Base-by-base conservation (phyloP, 2,888 invertebrate species). In the Stegophylla sp. region DNA sequence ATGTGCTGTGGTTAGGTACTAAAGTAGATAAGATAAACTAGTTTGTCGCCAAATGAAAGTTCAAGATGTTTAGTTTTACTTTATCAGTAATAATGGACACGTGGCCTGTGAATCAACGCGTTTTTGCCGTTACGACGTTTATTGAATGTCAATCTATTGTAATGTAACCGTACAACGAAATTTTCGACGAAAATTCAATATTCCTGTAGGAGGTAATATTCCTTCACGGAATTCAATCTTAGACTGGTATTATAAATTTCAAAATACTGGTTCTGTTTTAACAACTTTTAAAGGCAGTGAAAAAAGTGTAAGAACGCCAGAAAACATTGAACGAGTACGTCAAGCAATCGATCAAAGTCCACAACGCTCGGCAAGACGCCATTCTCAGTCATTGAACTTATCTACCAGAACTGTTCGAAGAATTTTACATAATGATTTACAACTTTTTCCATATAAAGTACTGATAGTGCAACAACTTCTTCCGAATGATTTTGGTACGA, bases 181-280 rank as follows among this genome's bases (percentile, higher is more conserved):
- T 48, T 84, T 85, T 77, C 83, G 83, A 28, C 77, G 48, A 66
- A 83, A 83, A 63, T 84, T 84, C 56, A 83, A 84, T 83, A 5
- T 85, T 82, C 82, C 82, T 66, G 79, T 82, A 34, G 56, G 59
- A 34, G 83, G 45, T 71, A 81, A 83, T 82, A 84, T 85, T 83
- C 84, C 85, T 34, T 83, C 83, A 82, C 82, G 84, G 69, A 83
- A 84, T 83, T 84, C 84, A 59, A 85, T 86, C 72, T 43, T 17
- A n/a, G n/a, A n/a, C 26, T 71, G 81, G 82, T 72, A 82, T 34
- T 45, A 20, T 48, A 45, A 20, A 34, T 76, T 76, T 76, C 43
- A 34, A 56, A 53, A 41, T 23, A 77, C 67, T 53, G 77, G 77
- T 56, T 77, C 77, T 41, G 66, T 73, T 64, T 69, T 81, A 75